A percentile compares a stretch with the other conserved stretches of the same genome.
phyloP scores from a whole-genome alignment of 1,140 invertebrate genomes.

The Meloidogyne floridensis region DNA sequence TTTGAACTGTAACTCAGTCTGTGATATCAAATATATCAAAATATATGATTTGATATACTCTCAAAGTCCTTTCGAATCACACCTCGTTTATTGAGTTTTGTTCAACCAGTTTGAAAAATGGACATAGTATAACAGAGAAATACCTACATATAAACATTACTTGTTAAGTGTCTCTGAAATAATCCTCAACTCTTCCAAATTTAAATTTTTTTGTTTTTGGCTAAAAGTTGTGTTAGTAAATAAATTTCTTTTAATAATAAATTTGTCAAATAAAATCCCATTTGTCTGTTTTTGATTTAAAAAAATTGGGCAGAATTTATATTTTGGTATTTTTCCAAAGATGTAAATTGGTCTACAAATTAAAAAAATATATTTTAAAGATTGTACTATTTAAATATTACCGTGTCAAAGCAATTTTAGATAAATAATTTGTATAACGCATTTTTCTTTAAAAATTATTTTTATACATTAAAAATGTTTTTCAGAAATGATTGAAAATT shows the following conservation, averaged over 20 bases:
- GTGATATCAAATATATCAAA: too few species aligned
- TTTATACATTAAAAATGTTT: neutral
- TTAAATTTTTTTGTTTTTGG: neutral
- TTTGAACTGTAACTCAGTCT: too few species aligned
- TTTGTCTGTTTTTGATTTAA: too few species aligned
- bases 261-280: neutral
- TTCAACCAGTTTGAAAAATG: too few species aligned
- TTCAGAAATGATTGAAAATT: too few species aligned
- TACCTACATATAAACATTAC: neutral
- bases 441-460: neutral
- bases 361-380: neutral
- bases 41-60: too few species aligned
- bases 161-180: conserved; percentile 3
- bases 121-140: too few species aligned
- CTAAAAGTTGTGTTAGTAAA: neutral
- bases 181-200: conserved; percentile 6
- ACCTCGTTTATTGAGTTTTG: too few species aligned
- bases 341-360: neutral
- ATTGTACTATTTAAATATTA: neutral
- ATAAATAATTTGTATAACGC: neutral
- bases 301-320: too few species aligned
- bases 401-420: neutral
- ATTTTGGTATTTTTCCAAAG: neutral
- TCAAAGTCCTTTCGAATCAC: too few species aligned
- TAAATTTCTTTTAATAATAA: neutral